Evolutionary conservation across 2,888 invertebrate genomes (phyloP).

Genomic region (Orgyia antiqua): DNA sequence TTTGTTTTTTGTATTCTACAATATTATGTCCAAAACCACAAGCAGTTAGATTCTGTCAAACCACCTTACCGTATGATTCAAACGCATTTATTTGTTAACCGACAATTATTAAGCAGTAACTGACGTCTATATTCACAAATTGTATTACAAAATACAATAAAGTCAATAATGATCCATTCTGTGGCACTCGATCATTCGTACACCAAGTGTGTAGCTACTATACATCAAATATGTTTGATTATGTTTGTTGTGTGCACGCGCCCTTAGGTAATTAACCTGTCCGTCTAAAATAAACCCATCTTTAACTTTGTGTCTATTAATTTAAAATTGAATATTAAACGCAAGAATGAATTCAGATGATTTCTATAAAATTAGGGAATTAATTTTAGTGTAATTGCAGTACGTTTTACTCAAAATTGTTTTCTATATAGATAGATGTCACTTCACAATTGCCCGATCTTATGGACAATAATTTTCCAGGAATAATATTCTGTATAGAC

Average conservation of each 20-base stretch:
- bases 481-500: no score
- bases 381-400: constrained; percentile 16
- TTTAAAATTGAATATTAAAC: neutral
- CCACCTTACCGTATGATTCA: no score
- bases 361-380: constrained; percentile 27
- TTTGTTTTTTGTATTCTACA: no score
- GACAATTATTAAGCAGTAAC: no score
- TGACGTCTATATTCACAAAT: no score
- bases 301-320: constrained; percentile 12
- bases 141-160: no score
- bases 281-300: constrained; percentile 12
- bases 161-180: constrained; percentile 38
- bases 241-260: constrained; percentile 30
- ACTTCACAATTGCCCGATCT: constrained; percentile 8
- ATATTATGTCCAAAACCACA: no score
- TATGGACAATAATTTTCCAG: constrained; percentile 19
- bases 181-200: constrained; percentile 22
- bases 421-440: constrained; percentile 4
- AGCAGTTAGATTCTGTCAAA: no score
- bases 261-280: constrained; percentile 37
- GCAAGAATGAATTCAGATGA: neutral
- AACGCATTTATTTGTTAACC: no score
- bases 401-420: constrained; percentile 12
- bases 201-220: constrained; percentile 15
- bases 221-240: constrained; percentile 18